These are phyloP conservation scores for Ctenopoma kingsleyae DNA, from an alignment of 2,797 vertebrate genomes.

Conservation along the genomic window DNA sequence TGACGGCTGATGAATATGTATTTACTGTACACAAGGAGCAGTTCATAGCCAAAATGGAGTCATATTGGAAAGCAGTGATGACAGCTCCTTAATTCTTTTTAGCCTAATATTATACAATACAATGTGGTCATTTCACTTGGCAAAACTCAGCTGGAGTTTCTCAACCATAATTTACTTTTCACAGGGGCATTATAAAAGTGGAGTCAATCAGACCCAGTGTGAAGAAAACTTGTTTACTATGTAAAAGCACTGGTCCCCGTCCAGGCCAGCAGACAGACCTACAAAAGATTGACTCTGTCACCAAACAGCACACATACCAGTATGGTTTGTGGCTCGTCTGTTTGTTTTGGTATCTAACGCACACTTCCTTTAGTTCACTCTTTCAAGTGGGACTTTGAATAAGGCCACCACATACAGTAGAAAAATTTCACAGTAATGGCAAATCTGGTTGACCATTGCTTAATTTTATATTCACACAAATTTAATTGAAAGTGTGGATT, in stretches of 20 bases:
- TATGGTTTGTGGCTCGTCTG: constrained; percentile 78
- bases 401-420: constrained; percentile 36
- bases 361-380: constrained; percentile 80
- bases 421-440: constrained; percentile 37
- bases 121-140: constrained; percentile 53
- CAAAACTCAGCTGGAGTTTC: constrained; percentile 43
- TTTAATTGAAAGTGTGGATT: constrained; percentile 41
- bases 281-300: constrained; percentile 61
- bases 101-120: constrained; percentile 57
- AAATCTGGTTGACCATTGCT: constrained; percentile 33
- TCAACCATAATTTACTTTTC: constrained; percentile 38
- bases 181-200: constrained; percentile 40
- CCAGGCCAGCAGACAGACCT: constrained; percentile 78
- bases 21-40: constrained; percentile 50
- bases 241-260: constrained; percentile 49
- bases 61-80: constrained; percentile 56
- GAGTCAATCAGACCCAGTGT: constrained; percentile 47
- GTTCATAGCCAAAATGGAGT: constrained; percentile 57
- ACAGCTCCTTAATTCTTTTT: constrained; percentile 59
- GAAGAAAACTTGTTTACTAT: constrained; percentile 68
- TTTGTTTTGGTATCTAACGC: constrained; percentile 89
- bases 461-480: constrained; percentile 20
- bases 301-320: constrained; percentile 86
- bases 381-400: constrained; percentile 64
- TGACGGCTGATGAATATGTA: constrained; percentile 70